Base-by-base conservation (phyloP, 2,888 invertebrate genomes). In the Apotomis capreana region DNA sequence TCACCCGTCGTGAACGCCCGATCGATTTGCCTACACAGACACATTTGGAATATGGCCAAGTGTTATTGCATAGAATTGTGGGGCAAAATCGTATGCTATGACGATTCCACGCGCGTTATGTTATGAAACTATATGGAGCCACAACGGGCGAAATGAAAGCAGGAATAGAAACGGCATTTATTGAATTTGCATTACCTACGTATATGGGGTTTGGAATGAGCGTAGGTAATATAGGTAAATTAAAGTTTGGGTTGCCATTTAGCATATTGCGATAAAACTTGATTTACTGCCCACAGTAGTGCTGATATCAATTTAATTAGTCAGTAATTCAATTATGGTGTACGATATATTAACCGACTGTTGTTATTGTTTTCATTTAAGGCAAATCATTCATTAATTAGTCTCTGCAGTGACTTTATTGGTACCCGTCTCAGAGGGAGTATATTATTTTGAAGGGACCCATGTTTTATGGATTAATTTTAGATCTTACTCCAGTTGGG, bases 21-120 rank as follows among this genome's bases (percentile, higher is more conserved):
- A 91, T 91, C 90, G 90, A 90, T 90, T 89, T 86, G 85, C 86
- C 84, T 84, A 84, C 82, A 86, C 80, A 83, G 85, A 84, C 87
- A 88, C 85, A 87, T 87, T 90, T 91, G 91, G 91, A 83, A 76
- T 69, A 73, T 75, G 77, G 89, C 92, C 92, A 91, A 89, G 81
- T 88, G 84, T 89, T 89, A 91, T 90, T 89, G 88, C 89, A 89
- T 85, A 80, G 85, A 79, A 81, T 81, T 78, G 76, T 77, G 77
- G 76, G 72, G 79, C 70, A 65, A 73, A 69, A 76, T 74, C 70
- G 73, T 79, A 80, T 80, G 78, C 80, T 76, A 76, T 73, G 75
- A 75, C 76, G 78, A 78, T 80, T 83, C 79, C 81, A 79, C 76
- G 79, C 78, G 78, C 75, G 80, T 79, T 84, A 83, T 75, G 80